Conservation (phyloP, 2,113 vertebrate genomes). For the Eolophus roseicapilla region DNA sequence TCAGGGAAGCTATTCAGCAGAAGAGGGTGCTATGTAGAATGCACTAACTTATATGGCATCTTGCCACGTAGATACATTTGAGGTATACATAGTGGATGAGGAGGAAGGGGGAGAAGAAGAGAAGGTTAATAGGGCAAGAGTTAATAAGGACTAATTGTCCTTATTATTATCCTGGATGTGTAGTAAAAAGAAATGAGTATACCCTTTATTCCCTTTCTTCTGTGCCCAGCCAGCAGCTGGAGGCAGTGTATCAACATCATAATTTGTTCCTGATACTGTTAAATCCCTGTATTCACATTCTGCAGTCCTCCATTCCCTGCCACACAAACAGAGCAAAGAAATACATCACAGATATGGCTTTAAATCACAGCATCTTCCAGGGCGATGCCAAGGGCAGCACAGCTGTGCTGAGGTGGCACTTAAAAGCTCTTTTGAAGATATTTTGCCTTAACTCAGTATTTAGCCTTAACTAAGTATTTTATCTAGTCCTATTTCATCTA, state of each 20-base stretch:
- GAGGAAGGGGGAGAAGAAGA: neutral
- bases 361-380: neutral
- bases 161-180: neutral
- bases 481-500: neutral
- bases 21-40: neutral
- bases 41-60: neutral
- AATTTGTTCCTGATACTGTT: neutral
- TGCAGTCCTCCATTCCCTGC: neutral
- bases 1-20: neutral
- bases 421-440: conserved; percentile 1
- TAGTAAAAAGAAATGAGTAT: neutral
- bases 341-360: neutral
- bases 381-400: neutral
- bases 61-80: neutral
- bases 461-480: neutral
- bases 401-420: neutral
- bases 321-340: neutral
- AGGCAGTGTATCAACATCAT: neutral
- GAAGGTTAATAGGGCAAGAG: neutral
- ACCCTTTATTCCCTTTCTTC: neutral
- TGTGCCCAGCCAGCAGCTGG: neutral
- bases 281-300: neutral
- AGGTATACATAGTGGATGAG: neutral
- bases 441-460: neutral
- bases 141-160: neutral